Conservation (phyloP, 2,113 vertebrate genomes). For the Microtus richardsoni region DNA sequence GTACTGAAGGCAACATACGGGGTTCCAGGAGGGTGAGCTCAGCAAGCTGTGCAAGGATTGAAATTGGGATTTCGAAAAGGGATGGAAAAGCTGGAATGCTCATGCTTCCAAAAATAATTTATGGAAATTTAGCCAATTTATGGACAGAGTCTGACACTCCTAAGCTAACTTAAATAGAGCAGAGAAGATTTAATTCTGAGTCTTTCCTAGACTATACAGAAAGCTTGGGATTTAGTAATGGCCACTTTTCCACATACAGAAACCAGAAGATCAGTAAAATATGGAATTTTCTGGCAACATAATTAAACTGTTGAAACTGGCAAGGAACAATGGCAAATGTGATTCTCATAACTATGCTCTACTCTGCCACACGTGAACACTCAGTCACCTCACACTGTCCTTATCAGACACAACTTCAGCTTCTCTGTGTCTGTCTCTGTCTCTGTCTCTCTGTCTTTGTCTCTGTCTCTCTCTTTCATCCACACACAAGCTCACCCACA, state of each 20-base stretch:
- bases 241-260: conserved; percentile 13
- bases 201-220: background rate
- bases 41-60: background rate
- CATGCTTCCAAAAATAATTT: conserved; percentile 44
- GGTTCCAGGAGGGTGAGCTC: background rate
- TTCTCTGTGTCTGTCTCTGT: too few species aligned
- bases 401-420: background rate
- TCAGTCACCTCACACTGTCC: background rate
- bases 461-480: background rate
- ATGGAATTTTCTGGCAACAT: background rate
- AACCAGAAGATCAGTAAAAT: background rate
- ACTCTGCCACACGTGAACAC: background rate
- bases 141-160: conserved; percentile 17
- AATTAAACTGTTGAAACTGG: background rate
- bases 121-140: conserved; percentile 54
- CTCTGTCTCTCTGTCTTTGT: too few species aligned
- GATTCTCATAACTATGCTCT: background rate
- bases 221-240: conserved; percentile 1
- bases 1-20: background rate
- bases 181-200: conserved; percentile 28
- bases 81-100: background rate
- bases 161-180: conserved; percentile 40
- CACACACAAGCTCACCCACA: background rate
- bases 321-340: background rate
- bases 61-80: background rate